Conservation (phyloP, 2,888 invertebrate species). For the Byasa hedistus region DNA sequence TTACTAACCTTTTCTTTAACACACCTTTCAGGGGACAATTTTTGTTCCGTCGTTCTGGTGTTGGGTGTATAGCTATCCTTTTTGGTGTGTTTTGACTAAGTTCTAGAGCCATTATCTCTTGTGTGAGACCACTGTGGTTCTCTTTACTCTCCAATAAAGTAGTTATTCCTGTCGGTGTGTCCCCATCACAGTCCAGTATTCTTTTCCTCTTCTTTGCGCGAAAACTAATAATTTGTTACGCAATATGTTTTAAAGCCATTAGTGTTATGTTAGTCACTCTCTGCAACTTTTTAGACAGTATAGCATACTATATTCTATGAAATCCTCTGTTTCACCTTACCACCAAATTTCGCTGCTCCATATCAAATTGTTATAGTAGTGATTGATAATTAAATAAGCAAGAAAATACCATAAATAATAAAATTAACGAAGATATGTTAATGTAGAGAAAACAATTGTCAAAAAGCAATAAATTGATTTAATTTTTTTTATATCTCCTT, state of each 20-base stretch:
- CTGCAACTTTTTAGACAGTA: not conserved
- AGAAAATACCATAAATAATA: too few species aligned
- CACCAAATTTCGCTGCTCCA: too few species aligned
- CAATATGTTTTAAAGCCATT: not conserved
- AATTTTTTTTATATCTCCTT: too few species aligned
- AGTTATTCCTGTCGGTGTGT: constrained; percentile 68
- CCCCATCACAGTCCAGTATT: constrained; percentile 73
- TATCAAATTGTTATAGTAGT: too few species aligned
- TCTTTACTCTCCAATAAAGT: constrained; percentile 64
- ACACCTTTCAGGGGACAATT: constrained; percentile 76
- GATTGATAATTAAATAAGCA: too few species aligned
- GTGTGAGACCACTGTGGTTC: constrained; percentile 83
- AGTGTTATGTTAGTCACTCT: not conserved
- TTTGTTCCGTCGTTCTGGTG: constrained; percentile 73
- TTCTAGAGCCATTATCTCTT: constrained; percentile 84
- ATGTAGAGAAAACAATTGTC: too few species aligned
- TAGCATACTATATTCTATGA: not conserved
- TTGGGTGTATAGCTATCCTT: constrained; percentile 76
- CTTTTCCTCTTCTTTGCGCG: constrained; percentile 82
- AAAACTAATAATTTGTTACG: constrained; percentile 47
- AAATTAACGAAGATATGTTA: too few species aligned
- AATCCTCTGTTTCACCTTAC: too few species aligned
- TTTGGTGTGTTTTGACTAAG: constrained; percentile 85
- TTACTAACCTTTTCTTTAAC: constrained; percentile 77
- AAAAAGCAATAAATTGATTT: too few species aligned